Base-by-base conservation (phyloP, 2,888 invertebrate species). In the Eilema caniola region DNA sequence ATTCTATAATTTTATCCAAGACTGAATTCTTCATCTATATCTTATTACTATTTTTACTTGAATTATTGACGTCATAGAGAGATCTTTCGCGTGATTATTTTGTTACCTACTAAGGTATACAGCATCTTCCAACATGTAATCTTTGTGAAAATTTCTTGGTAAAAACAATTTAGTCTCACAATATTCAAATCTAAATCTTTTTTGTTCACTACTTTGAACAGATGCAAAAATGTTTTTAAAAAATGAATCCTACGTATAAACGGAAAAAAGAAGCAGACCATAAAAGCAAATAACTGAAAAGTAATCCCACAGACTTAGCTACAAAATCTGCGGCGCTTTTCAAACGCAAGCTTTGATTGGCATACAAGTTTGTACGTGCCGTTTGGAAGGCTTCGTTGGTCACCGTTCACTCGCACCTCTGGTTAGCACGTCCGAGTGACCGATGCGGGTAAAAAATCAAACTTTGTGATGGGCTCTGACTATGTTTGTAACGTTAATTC, bases 381-480 rank as follows among this genome's bases (percentile, higher is more conserved):
- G 61, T 68, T 67, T 61, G 65, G 31, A 31, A 66, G n/a, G 47
- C 23, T 56, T 37, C 28, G 57, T 23, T 41, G 25, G 57, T 57
- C 63, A 75, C 72, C 66, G 60, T 62, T 73, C 33, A 71, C 57
- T 63, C 24, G 16, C 53, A 20, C 53, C 56, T 53, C 61, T 60
- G 69, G 66, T 74, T 56, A 47, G 62, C 31, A 53, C 25, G 24
- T 16, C n/a, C 31, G 37, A 31, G n/a, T 28, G 24, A 53, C 61
- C 62, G 25, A 31, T 16, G 59, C 47, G 33, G 37, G 23, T 41
- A 33, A 72, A 63, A 71, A 64, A 67, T 79, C 62, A 66, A 28
- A 56, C 5, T 53, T 53, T 53, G 16, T 53, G 53, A 53, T n/a
- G 47, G 47, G 5, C 47, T 47, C 2, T 53, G 8, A 53, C 53